A percentile compares a stretch with the other conserved stretches of the same genome.
Evolutionary conservation across 2,888 invertebrate genomes (phyloP).

Genomic region (Drosophila lutescens): DNA sequence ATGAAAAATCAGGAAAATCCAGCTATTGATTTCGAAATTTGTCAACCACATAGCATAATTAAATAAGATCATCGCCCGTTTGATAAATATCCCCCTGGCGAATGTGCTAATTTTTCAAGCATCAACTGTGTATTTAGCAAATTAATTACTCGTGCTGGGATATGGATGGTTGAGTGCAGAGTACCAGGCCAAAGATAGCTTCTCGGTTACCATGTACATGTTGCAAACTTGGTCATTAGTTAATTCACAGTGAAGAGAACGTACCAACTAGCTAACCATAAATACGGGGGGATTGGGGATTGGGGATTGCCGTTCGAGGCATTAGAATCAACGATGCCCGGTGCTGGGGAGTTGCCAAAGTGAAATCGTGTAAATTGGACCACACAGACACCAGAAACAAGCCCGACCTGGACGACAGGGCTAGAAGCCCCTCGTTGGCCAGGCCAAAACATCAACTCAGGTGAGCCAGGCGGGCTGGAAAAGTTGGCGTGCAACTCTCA

Average conservation of each 20-base stretch:
- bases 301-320: constrained; percentile 21
- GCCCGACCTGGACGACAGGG: constrained; percentile 26
- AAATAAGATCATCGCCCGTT: background rate
- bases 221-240: constrained; percentile 73
- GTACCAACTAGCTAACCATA: constrained; percentile 69
- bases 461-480: constrained; percentile 28
- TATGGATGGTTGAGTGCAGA: constrained; percentile 51
- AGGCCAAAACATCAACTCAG: constrained; percentile 37
- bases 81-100: constrained; percentile 4
- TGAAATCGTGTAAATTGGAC: constrained; percentile 80
- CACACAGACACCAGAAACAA: constrained; percentile 66
- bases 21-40: background rate
- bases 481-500: constrained; percentile 43
- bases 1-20: too few relatives aligned
- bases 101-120: constrained; percentile 43
- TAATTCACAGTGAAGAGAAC: constrained; percentile 69
- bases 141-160: constrained; percentile 61
- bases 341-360: constrained; percentile 55
- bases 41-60: background rate
- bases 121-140: constrained; percentile 51
- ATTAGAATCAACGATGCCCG: constrained; percentile 58
- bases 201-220: constrained; percentile 16
- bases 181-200: constrained; percentile 34
- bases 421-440: constrained; percentile 6
- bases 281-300: constrained; percentile 47